Evolutionary conservation across 2,888 invertebrate species (phyloP).

Genomic region (Lutraria lutraria): DNA sequence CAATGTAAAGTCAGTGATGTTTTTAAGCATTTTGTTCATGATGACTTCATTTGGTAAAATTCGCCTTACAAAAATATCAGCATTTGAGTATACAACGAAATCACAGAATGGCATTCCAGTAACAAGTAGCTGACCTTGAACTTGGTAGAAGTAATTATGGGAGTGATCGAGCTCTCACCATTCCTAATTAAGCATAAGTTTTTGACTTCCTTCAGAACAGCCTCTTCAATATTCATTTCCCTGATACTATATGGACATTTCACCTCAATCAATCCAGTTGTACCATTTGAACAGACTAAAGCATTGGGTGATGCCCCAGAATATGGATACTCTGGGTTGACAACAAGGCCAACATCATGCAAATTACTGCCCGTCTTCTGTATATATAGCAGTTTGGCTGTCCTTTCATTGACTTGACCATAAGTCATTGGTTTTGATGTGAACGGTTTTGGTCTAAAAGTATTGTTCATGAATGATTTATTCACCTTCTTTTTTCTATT

Average conservation of each 20-base stretch:
- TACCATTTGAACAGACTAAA: slow-evolving; percentile 55
- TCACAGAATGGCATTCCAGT: slow-evolving; percentile 19
- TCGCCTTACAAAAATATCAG: slow-evolving; percentile 52
- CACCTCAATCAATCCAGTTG: slow-evolving; percentile 54
- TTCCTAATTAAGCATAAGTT: slow-evolving; percentile 8
- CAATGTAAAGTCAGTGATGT: too few relatives aligned
- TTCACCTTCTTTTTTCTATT: slow-evolving; percentile 25
- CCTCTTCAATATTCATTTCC: slow-evolving; percentile 40
- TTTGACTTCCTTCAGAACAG: slow-evolving; percentile 31
- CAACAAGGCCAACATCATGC: slow-evolving; percentile 57
- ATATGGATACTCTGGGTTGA: slow-evolving; percentile 50
- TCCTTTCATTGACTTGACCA: slow-evolving; percentile 41
- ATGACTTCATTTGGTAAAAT: too few relatives aligned
- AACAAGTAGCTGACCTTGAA: slow-evolving; percentile 14
- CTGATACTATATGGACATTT: slow-evolving; percentile 62
- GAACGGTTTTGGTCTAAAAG: not conserved
- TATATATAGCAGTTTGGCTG: slow-evolving; percentile 50
- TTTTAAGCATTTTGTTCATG: too few relatives aligned
- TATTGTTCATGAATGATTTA: slow-evolving; percentile 19
- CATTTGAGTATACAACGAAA: slow-evolving; percentile 18
- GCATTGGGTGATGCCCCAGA: slow-evolving; percentile 49
- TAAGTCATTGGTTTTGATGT: slow-evolving; percentile 24
- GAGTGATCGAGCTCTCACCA: not conserved
- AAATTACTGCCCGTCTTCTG: slow-evolving; percentile 31
- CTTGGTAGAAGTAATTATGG: slow-evolving; percentile 1